These are phyloP conservation scores for Hybos culiciformis DNA, from an alignment of 2,888 invertebrate genomes.

Conservation along the genomic window DNA sequence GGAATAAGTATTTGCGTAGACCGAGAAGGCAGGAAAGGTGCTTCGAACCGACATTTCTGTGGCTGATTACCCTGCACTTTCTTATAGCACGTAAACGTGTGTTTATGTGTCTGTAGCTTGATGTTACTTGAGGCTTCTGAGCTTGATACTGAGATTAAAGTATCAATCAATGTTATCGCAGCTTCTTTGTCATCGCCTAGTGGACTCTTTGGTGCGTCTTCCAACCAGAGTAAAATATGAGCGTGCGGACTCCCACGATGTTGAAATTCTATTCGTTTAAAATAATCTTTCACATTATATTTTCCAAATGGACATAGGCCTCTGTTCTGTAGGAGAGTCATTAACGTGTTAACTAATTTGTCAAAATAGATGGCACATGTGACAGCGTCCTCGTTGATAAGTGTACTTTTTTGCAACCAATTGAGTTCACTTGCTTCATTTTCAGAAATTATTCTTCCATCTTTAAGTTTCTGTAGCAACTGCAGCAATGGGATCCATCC, in stretches of 20 bases:
- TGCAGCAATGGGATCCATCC: slow-evolving; percentile 25
- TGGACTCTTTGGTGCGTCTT: slow-evolving; percentile 21
- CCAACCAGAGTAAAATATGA: slow-evolving; percentile 30
- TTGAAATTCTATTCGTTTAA: slow-evolving; percentile 29
- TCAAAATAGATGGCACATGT: slow-evolving; percentile 19
- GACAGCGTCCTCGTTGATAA: slow-evolving; percentile 22
- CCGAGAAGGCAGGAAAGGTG: background rate
- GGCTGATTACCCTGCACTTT: background rate
- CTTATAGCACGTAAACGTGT: slow-evolving; percentile 1
- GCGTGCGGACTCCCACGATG: slow-evolving; percentile 30
- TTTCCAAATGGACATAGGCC: slow-evolving; percentile 12
- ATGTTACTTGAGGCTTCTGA: slow-evolving; percentile 1
- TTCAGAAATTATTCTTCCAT: slow-evolving; percentile 4
- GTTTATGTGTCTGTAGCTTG: background rate
- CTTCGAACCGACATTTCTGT: background rate
- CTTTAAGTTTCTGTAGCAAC: slow-evolving; percentile 22
- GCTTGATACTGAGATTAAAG: background rate
- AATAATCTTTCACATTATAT: slow-evolving; percentile 12
- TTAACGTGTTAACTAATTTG: slow-evolving; percentile 7
- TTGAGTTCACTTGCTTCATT: slow-evolving; percentile 1
- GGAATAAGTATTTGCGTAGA: background rate
- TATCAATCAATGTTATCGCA: background rate
- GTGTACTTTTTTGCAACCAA: slow-evolving; percentile 7
- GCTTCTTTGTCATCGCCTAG: background rate
- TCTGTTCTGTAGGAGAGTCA: slow-evolving; percentile 8